Percentiles rank a stretch among this genome's conserved stretches.
These are phyloP conservation scores for Vombatus ursinus DNA, from an alignment of 2,113 vertebrate genomes.

Conservation along the genomic window DNA sequence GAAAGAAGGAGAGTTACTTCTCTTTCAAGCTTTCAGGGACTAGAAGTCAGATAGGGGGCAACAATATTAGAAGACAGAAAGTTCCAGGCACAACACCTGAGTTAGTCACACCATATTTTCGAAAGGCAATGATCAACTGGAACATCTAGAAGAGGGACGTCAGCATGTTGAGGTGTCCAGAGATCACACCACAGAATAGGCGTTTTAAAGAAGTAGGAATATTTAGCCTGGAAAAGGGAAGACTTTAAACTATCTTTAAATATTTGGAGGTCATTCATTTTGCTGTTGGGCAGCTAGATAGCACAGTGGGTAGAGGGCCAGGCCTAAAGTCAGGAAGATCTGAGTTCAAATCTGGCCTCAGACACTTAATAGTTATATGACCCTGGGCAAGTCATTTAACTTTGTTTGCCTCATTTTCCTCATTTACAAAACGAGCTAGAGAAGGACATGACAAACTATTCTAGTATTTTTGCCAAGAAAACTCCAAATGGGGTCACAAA, in stretches of 20 bases:
- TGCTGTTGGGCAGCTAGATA: not conserved
- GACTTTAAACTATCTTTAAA: too few relatives aligned
- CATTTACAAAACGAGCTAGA: not conserved
- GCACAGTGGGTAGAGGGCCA: not conserved
- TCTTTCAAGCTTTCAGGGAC: not conserved
- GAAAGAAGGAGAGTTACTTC: not conserved
- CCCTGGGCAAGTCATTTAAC: not conserved
- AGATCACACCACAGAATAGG: not conserved
- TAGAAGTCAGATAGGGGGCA: not conserved
- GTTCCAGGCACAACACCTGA: too few relatives aligned
- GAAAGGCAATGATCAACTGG: not conserved
- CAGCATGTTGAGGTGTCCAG: not conserved
- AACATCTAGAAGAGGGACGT: not conserved
- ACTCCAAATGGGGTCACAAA: not conserved
- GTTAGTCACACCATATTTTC: not conserved
- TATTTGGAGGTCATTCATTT: too few relatives aligned
- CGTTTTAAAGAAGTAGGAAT: not conserved
- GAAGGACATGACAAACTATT: not conserved
- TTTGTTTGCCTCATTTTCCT: not conserved
- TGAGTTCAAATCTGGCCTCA: not conserved
- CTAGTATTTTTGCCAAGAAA: not conserved
- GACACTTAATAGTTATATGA: not conserved
- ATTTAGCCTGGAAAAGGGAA: too few relatives aligned
- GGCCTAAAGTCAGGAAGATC: not conserved
- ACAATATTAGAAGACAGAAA: too few relatives aligned